Conservation (phyloP, 2,888 invertebrate species). For the Ommatoiulus sabulosus region DNA sequence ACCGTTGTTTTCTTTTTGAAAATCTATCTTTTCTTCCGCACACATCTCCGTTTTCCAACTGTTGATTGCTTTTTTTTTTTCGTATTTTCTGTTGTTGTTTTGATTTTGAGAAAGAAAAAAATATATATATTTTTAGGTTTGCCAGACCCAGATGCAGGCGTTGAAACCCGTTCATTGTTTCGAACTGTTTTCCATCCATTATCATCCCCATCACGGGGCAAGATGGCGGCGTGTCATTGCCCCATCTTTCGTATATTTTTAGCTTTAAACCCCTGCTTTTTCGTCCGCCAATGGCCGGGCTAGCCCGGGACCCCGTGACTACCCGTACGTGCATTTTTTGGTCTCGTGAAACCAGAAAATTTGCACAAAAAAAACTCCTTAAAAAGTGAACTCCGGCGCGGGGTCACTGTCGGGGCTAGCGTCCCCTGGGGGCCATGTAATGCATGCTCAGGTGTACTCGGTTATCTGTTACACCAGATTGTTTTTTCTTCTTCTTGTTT, state of each 20-base stretch:
- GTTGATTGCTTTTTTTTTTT: background rate
- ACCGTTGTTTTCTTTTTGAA: too few species aligned
- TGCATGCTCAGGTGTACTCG: background rate
- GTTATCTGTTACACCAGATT: background rate
- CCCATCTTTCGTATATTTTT: background rate
- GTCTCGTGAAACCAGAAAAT: background rate
- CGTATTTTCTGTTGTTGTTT: background rate
- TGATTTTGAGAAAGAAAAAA: too few species aligned
- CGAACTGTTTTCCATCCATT: background rate
- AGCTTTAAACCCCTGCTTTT: background rate
- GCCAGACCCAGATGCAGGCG: too few species aligned
- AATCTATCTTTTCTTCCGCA: too few species aligned
- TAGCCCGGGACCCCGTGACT: background rate
- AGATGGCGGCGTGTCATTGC: conserved; percentile 1
- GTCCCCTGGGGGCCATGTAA: background rate
- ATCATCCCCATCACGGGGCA: background rate
- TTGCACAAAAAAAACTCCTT: background rate
- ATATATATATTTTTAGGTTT: too few species aligned
- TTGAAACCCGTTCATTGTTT: background rate
- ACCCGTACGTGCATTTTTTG: background rate
- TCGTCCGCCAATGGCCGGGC: background rate
- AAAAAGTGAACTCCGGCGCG: background rate
- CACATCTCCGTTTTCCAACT: too few species aligned
- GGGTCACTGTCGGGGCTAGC: background rate
- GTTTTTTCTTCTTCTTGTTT: background rate